Conservation (phyloP, 2,113 vertebrate genomes). For the Protobothrops mucrosquamatus region DNA sequence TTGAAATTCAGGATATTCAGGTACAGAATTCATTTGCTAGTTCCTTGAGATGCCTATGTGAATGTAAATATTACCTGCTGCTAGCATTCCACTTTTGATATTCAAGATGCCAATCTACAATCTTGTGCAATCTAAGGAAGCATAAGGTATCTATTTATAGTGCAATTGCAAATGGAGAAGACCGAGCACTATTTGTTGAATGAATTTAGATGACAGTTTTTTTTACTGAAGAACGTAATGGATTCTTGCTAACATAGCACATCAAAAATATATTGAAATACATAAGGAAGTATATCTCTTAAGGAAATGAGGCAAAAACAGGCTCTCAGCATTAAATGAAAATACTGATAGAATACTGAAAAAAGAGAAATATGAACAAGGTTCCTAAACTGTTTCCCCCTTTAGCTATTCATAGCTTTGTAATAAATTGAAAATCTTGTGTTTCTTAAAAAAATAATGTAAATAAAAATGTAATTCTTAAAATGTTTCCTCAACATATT, state of each 20-base stretch:
- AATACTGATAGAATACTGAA: not conserved
- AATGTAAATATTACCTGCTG: not conserved
- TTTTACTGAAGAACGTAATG: not conserved
- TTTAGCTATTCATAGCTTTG: conserved; percentile 1
- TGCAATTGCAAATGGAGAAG: not conserved
- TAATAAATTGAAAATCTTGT: not conserved
- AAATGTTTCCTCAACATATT: not conserved
- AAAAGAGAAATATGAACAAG: not conserved
- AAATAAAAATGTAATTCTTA: not conserved
- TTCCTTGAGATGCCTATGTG: not conserved
- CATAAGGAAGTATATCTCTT: not conserved
- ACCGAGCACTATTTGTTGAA: not conserved
- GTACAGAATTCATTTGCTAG: not conserved
- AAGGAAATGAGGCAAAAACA: not conserved
- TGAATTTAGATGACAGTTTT: not conserved
- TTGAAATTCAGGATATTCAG: not conserved
- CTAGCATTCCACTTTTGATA: not conserved
- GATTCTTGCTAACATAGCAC: not conserved
- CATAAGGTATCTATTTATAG: not conserved
- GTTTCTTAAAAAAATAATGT: not conserved
- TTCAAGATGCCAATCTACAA: not conserved
- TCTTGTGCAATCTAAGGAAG: not conserved
- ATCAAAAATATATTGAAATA: conserved; percentile 1
- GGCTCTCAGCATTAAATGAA: not conserved
- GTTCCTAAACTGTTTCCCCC: not conserved